phyloP scores from a whole-genome alignment of 2,888 invertebrate genomes.

The Ischnura elegans region DNA sequence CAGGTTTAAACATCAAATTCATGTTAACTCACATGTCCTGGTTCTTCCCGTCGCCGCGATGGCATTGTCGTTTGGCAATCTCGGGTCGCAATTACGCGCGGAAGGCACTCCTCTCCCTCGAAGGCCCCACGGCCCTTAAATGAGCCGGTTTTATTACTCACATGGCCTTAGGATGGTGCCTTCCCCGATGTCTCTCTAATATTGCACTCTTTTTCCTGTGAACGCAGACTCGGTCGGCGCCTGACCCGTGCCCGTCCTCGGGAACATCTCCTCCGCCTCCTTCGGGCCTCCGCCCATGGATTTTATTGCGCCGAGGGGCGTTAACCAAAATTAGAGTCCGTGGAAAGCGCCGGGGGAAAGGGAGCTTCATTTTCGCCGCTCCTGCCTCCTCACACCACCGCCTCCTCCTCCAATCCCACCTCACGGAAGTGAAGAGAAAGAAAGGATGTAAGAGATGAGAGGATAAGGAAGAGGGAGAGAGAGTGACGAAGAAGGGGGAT shows the following conservation, averaged over 20 bases:
- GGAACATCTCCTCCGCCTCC: neutral
- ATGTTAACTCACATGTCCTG: too few relatives aligned
- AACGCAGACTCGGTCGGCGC: neutral
- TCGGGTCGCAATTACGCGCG: neutral
- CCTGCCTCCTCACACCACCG: neutral
- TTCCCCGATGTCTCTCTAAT: neutral
- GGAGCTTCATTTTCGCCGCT: neutral
- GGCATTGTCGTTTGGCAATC: neutral
- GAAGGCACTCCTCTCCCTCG: neutral
- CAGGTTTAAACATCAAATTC: too few relatives aligned
- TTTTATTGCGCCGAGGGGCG: conserved; percentile 49
- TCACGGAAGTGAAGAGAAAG: neutral
- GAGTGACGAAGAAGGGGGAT: too few relatives aligned
- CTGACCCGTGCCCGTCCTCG: neutral
- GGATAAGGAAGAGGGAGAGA: too few relatives aligned
- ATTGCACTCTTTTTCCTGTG: neutral
- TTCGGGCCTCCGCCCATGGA: neutral
- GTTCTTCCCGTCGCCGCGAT: too few relatives aligned
- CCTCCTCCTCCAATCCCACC: neutral
- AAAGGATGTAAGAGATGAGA: neutral
- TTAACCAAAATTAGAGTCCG: conserved; percentile 37
- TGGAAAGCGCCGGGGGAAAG: neutral
- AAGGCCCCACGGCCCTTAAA: neutral
- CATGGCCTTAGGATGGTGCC: neutral
- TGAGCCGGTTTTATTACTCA: neutral